Evolutionary conservation across 30 jellyfish, hydroid and myxozoan species (phyloP).

Genomic region (Calvadosia cruxmelitensis): DNA sequence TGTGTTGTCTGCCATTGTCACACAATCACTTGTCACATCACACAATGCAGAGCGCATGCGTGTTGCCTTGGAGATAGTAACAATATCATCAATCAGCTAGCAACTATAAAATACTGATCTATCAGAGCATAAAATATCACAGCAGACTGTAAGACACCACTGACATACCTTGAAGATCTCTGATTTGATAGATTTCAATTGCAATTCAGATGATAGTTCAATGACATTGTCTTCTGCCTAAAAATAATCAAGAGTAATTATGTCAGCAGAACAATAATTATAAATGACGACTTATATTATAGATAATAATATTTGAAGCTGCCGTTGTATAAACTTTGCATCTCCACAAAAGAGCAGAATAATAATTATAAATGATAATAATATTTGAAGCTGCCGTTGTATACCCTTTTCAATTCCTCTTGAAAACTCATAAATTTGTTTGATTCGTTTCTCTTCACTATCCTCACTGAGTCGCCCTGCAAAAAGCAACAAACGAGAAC

Average conservation of each 20-base stretch:
- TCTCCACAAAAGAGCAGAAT: too few species aligned
- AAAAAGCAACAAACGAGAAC: too few species aligned
- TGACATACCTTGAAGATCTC: constrained; percentile 44
- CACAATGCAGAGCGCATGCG: constrained; percentile 12
- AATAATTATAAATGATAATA: neutral
- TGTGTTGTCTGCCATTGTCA: constrained; percentile 11
- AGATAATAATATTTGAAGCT: too few species aligned
- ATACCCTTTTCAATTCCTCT: neutral
- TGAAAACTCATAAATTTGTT: neutral
- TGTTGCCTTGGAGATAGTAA: constrained; percentile 8
- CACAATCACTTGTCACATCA: constrained; percentile 17
- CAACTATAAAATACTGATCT: too few species aligned
- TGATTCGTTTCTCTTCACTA: neutral
- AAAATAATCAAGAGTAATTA: neutral
- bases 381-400: too few species aligned
- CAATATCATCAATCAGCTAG: too few species aligned
- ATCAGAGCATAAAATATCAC: too few species aligned
- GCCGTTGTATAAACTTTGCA: too few species aligned
- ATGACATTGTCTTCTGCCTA: constrained; percentile 26
- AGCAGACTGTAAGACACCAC: neutral
- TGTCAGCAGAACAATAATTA: too few species aligned
- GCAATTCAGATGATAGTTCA: constrained; percentile 43
- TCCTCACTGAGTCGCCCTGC: neutral
- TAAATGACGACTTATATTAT: too few species aligned
- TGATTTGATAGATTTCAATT: constrained; percentile 45